These are phyloP conservation scores for Xiphophorus birchmanni DNA, from an alignment of 2,797 vertebrate genomes.

Conservation along the genomic window DNA sequence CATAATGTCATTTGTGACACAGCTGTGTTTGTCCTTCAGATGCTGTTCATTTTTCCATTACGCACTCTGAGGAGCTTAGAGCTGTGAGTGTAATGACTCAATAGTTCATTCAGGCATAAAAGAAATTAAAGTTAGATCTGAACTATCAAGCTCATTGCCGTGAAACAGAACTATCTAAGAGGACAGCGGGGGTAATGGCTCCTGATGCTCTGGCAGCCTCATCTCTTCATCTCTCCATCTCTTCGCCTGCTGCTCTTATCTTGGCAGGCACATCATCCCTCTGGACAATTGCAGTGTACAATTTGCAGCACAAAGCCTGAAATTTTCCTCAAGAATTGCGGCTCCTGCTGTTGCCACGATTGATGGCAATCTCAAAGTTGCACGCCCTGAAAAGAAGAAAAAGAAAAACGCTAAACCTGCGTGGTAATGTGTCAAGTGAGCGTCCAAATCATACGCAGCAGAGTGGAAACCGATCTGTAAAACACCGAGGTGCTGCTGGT, in stretches of 20 bases:
- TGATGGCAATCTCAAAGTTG: constrained; percentile 21
- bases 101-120: constrained; percentile 37
- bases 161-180: constrained; percentile 31
- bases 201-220: constrained; percentile 38
- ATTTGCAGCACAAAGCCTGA: constrained; percentile 29
- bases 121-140: constrained; percentile 44
- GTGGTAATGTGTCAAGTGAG: constrained; percentile 28
- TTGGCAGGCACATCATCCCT: constrained; percentile 46
- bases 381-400: constrained; percentile 3
- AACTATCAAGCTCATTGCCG: constrained; percentile 27
- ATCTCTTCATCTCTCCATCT: constrained; percentile 37
- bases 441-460: constrained; percentile 27
- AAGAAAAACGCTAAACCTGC: neutral
- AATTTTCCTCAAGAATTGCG: constrained; percentile 29
- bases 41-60: constrained; percentile 7
- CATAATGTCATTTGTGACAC: constrained; percentile 15
- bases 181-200: constrained; percentile 49
- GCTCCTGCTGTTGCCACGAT: constrained; percentile 34
- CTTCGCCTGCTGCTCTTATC: constrained; percentile 55
- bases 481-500: neutral
- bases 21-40: constrained; percentile 47
- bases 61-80: constrained; percentile 4
- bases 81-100: constrained; percentile 19
- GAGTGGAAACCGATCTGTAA: constrained; percentile 10
- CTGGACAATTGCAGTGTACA: constrained; percentile 41